Conservation (phyloP, 2,113 vertebrate species). For the Conger conger region DNA sequence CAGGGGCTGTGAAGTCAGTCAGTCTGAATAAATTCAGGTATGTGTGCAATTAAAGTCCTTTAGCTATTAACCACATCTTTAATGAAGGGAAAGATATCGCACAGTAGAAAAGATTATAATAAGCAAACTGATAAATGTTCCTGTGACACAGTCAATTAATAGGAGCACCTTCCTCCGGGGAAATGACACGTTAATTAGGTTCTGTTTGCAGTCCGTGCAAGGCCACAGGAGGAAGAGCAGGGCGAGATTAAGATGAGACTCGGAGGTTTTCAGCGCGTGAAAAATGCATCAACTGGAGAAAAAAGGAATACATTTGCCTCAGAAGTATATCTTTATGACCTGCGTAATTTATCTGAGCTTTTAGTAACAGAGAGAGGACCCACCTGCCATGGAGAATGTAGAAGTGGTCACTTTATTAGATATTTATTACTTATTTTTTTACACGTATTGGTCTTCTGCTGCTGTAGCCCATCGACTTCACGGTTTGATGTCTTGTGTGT, state of each 20-base stretch:
- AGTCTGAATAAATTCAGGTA: constrained; percentile 41
- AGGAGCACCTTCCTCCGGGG: constrained; percentile 52
- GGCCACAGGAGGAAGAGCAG: constrained; percentile 30
- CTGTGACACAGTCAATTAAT: constrained; percentile 56
- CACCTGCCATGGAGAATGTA: too few species aligned
- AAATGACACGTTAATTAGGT: constrained; percentile 51
- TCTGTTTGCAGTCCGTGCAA: constrained; percentile 38
- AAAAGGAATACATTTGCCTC: background rate
- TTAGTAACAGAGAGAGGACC: too few species aligned
- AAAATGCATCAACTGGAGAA: background rate
- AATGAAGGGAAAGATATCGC: constrained; percentile 52
- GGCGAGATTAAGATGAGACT: constrained; percentile 40
- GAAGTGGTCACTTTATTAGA: too few species aligned
- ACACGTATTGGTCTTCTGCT: too few species aligned
- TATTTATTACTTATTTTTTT: too few species aligned
- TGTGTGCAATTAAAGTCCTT: constrained; percentile 43
- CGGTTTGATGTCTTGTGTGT: too few species aligned
- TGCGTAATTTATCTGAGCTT: background rate
- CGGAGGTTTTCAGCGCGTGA: constrained; percentile 11
- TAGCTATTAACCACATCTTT: constrained; percentile 44
- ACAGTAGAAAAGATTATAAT: constrained; percentile 44
- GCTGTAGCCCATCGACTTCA: too few species aligned
- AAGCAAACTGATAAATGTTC: constrained; percentile 52
- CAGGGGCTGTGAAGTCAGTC: constrained; percentile 34
- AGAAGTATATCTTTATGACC: background rate